Evolutionary conservation across 2,888 invertebrate genomes (phyloP).

Genomic region (Hoplodrina blanda): DNA sequence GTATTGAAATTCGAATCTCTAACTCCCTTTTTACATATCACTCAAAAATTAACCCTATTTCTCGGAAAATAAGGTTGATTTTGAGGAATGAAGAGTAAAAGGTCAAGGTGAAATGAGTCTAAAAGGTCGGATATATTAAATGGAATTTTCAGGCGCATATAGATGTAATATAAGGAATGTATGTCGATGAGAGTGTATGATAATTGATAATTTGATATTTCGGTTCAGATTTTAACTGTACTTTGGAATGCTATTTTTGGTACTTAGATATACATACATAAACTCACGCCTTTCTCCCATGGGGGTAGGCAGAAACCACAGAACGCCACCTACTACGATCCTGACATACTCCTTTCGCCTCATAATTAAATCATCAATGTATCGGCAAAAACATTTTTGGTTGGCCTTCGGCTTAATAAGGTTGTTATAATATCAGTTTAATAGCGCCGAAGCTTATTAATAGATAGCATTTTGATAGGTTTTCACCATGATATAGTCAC

Average conservation of each 20-base stretch:
- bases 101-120: slow-evolving; percentile 50
- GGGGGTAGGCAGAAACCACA: no score
- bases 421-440: slow-evolving; percentile 4
- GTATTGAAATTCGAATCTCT: slow-evolving; percentile 57
- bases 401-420: slow-evolving; percentile 1
- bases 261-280: no score
- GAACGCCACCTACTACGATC: no score
- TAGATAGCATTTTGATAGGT: background rate
- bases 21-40: background rate
- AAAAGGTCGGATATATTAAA: slow-evolving; percentile 50
- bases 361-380: slow-evolving; percentile 41
- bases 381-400: slow-evolving; percentile 33
- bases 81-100: background rate
- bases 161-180: slow-evolving; percentile 14
- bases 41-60: slow-evolving; percentile 26
- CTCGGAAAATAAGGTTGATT: background rate
- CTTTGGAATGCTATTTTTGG: no score
- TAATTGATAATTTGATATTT: slow-evolving; percentile 4
- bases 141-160: slow-evolving; percentile 33
- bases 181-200: slow-evolving; percentile 17
- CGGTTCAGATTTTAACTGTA: background rate
- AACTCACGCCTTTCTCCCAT: no score
- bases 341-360: no score
- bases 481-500: background rate
- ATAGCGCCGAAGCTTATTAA: background rate